Conservation (phyloP, 64 coral and sea anemone species). For the Cladopsammia gracilis region DNA sequence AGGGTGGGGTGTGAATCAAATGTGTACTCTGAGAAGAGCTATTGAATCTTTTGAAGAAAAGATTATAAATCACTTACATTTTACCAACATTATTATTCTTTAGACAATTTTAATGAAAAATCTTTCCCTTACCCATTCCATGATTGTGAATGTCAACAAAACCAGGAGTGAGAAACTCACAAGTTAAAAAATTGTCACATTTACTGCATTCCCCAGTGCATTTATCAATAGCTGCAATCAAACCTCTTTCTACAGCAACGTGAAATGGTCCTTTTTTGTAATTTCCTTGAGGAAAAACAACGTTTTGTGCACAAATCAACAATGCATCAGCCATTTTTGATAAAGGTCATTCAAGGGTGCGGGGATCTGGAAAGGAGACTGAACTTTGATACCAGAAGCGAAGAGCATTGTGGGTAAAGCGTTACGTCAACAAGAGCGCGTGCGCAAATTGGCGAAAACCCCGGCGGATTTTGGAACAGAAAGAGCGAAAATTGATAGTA, state of each 20-base stretch:
- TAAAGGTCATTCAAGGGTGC: constrained; percentile 27
- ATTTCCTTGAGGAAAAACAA: constrained; percentile 11
- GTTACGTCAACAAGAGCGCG: constrained; percentile 73
- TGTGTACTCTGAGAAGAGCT: too few species aligned
- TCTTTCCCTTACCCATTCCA: background rate
- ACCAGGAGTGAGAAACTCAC: constrained; percentile 11
- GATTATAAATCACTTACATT: too few species aligned
- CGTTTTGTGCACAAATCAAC: background rate
- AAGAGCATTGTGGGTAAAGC: constrained; percentile 26
- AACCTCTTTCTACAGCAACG: background rate
- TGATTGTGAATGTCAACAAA: constrained; percentile 32
- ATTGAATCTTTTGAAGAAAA: too few species aligned
- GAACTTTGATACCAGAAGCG: constrained; percentile 44
- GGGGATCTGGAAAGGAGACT: constrained; percentile 8
- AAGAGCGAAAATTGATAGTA: background rate
- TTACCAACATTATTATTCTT: too few species aligned
- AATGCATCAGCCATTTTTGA: background rate
- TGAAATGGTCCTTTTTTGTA: constrained; percentile 4
- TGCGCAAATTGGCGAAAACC: constrained; percentile 53
- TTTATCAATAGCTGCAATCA: constrained; percentile 15
- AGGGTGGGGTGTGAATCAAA: too few species aligned
- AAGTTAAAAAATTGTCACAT: background rate
- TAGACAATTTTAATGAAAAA: background rate
- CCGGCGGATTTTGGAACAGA: background rate
- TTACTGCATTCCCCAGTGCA: constrained; percentile 2